Conservation (phyloP, 2,888 invertebrate genomes). For the Eupsilia transversa region DNA sequence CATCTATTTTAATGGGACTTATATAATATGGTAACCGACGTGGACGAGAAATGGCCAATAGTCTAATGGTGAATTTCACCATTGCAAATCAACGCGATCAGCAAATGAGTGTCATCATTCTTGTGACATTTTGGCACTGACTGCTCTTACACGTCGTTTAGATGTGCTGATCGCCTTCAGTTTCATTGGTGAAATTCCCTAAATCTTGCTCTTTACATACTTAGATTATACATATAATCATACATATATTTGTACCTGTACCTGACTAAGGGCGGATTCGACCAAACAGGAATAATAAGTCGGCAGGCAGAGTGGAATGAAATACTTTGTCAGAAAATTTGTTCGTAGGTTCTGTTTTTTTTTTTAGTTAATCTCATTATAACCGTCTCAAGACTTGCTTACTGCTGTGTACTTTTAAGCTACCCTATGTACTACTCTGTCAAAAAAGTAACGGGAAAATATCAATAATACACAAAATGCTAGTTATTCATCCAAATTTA, state of each 20-base stretch:
- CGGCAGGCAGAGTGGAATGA: not conserved
- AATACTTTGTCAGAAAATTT: not conserved
- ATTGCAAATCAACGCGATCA: too few species aligned
- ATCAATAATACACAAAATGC: too few species aligned
- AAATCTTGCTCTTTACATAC: not conserved
- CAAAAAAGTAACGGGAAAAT: too few species aligned
- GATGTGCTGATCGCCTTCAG: not conserved
- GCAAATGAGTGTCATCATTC: not conserved
- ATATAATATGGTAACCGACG: too few species aligned
- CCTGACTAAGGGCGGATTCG: too few species aligned
- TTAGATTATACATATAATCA: not conserved
- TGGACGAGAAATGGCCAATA: not conserved
- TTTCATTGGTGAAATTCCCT: not conserved
- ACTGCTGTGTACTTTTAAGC: not conserved
- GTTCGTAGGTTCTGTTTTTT: too few species aligned
- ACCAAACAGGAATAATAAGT: too few species aligned
- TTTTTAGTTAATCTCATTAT: too few species aligned
- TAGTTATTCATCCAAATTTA: too few species aligned
- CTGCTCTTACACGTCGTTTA: not conserved
- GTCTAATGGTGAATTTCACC: not conserved
- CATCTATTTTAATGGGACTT: too few species aligned
- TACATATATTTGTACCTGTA: too few species aligned
- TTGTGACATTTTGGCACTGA: not conserved
- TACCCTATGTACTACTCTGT: too few species aligned
- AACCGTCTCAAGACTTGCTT: not conserved